These are phyloP conservation scores for Tillus elongatus DNA, from an alignment of 2,888 invertebrate species.

Conservation along the genomic window DNA sequence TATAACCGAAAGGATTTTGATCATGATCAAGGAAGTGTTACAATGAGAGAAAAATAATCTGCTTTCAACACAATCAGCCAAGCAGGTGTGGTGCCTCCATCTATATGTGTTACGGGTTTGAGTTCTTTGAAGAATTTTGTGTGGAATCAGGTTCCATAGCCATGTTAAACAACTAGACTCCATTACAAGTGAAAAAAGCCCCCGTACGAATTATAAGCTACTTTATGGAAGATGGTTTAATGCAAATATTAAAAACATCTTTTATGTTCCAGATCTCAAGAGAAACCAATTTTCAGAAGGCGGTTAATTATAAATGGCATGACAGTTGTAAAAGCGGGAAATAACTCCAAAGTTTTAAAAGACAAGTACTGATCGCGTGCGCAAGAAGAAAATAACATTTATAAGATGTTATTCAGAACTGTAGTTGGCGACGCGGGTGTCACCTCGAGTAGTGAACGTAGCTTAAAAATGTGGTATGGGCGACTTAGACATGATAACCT, in stretches of 20 bases:
- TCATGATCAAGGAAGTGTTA: not conserved
- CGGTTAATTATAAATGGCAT: not conserved
- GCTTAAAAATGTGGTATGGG: slow-evolving; percentile 2
- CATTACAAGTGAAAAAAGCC: no score
- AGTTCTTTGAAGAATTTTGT: not conserved
- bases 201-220: no score
- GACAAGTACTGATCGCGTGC: not conserved
- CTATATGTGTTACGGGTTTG: not conserved
- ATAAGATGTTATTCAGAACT: not conserved
- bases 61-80: not conserved
- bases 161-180: not conserved
- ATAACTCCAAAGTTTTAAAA: not conserved
- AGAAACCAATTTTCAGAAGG: slow-evolving; percentile 1
- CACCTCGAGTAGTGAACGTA: no score
- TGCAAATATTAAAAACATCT: not conserved
- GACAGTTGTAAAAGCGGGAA: not conserved
- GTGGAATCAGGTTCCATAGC: not conserved
- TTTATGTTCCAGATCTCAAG: not conserved
- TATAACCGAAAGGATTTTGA: not conserved
- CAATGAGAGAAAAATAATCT: not conserved
- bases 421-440: not conserved
- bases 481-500: slow-evolving; percentile 5
- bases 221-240: not conserved
- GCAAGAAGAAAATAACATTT: not conserved
- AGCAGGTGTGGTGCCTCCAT: not conserved